Evolutionary conservation across 30 jellyfish, hydroid and myxozoan species (phyloP), one percentile per base, ranked within the genome.

Genomic region (Turritopsis dohrnii): DNA sequence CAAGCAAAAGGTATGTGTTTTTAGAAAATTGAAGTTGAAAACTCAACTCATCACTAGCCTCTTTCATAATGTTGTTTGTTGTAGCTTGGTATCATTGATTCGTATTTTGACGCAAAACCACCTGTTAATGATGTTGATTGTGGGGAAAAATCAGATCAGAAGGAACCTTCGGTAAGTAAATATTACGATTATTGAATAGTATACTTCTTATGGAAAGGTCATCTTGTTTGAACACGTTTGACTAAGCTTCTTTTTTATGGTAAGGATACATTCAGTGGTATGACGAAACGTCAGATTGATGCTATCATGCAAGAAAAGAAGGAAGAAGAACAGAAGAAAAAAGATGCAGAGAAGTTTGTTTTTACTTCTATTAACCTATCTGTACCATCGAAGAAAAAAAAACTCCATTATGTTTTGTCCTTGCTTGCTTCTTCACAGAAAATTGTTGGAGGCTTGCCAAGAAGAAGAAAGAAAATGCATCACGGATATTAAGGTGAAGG

Each of bases 231-330:
- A 1, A 1, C 9, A 69, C 9, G 28, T n/a, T 69, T n/a, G 1
- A 69, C 13, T 75, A 80, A 71, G 94, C 76, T 29, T 79, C 90
- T 72, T 69, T 69, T 69, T 1, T 19, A 27, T 27, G 31, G 19
- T 7, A 9, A 27, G 77, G 94, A 89, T 66, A 85, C 84, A 19
- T 90, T 81, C 30, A 86, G 77, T 22, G 85, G 84, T 73, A 89
- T 86, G 73, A 86, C 90, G 72, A 89, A 86, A 29, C 53, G 97
- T 52, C 95, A 92, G 52, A 76, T 91, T 9, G 81, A 86, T 86
- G 94, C 90, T 3, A 89, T 90, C 17, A 86, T 86, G 52, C 92
- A 73, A 31, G 94, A 88, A 29, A 96, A 90, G 17, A 26, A 60
- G 75, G 83, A 83, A 71, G 96, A 79, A 25, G 95, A 83, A 79